Evolutionary conservation across 1,140 invertebrate genomes (phyloP).

Genomic region (Pachypeltis micranthus): DNA sequence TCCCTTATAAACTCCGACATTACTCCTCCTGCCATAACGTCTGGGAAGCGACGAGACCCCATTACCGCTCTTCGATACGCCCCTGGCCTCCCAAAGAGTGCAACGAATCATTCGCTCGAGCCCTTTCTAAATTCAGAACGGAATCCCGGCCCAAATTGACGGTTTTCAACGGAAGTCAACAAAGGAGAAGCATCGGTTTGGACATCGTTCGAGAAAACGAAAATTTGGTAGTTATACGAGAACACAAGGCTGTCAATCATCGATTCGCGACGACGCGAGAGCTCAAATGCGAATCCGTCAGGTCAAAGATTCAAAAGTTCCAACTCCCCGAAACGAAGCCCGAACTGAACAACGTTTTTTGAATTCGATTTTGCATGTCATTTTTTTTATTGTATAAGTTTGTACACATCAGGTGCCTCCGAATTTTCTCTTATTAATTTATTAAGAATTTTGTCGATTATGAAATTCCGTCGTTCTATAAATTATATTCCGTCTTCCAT

Average conservation of each 20-base stretch:
- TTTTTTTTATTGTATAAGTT: too few relatives aligned
- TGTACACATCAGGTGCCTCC: too few relatives aligned
- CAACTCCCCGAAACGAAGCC: constrained; percentile 34
- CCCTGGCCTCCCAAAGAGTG: constrained; percentile 39
- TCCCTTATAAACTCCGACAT: constrained; percentile 31
- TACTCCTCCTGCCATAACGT: constrained; percentile 29
- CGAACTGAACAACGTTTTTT: constrained; percentile 11
- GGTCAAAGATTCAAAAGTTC: constrained; percentile 40
- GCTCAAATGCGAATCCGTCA: constrained; percentile 43
- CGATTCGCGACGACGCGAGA: constrained; percentile 41
- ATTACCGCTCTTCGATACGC: constrained; percentile 24
- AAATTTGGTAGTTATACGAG: constrained; percentile 43
- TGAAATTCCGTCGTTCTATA: too few relatives aligned
- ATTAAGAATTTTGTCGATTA: too few relatives aligned
- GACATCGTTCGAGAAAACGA: constrained; percentile 28
- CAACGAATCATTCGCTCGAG: constrained; percentile 39
- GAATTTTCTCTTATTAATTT: too few relatives aligned
- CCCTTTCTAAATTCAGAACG: constrained; percentile 38
- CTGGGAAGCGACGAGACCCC: constrained; percentile 29
- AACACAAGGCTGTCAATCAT: constrained; percentile 38
- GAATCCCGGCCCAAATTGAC: constrained; percentile 18
- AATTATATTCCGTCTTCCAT: too few relatives aligned
- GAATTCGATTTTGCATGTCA: too few relatives aligned
- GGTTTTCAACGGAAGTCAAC: constrained; percentile 21
- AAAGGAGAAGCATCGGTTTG: constrained; percentile 2